Evolutionary conservation across 2,888 invertebrate species (phyloP), one percentile per base, ranked within the genome.

Genomic region (Rhagonycha fulva): DNA sequence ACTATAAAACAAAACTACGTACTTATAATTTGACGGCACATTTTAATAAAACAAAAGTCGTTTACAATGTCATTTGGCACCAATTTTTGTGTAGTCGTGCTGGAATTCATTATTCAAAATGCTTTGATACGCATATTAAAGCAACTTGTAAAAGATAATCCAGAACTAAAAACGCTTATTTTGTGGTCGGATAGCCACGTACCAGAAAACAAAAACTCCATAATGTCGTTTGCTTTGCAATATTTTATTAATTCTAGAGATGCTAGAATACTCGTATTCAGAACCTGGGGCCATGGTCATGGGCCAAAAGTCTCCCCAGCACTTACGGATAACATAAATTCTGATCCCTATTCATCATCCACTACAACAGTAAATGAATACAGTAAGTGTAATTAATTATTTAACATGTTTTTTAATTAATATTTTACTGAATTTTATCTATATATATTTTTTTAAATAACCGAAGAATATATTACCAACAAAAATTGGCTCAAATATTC

Each of bases 141-240:
- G n/a, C 14, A 61, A 61, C 62, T 79, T 32, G 4, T 74, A n/a
- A 61, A 63, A 47, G 73, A 72, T 66, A 70, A 63, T 23, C 61
- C 70, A 14, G 10, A 71, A 14, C 26, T 80, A 10, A 61, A 69
- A 61, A 74, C 78, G 32, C 63, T 78, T 23, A 75, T 77, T 68
- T 60, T 79, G 19, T 78, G 80, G 77, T 78, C 71, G 14, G 79
- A 80, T 60, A 72, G 77, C 10, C 78, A 75, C 30, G 75, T 77
- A 4, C 74, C 77, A 12, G 79, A 80, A 73, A 80, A 78, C 23
- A 66, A 70, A 9, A 80, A 79, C 26, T 70, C 71, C 2, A 76
- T 78, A 10, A 76, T 78, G 75, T 74, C 78, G 12, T 74, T 76
- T 26, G 78, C 75, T 12, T 30, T 78, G 30, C 69, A 74, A 71